Base-by-base conservation (phyloP, 2,888 invertebrate genomes). In the Cantharis nigra region DNA sequence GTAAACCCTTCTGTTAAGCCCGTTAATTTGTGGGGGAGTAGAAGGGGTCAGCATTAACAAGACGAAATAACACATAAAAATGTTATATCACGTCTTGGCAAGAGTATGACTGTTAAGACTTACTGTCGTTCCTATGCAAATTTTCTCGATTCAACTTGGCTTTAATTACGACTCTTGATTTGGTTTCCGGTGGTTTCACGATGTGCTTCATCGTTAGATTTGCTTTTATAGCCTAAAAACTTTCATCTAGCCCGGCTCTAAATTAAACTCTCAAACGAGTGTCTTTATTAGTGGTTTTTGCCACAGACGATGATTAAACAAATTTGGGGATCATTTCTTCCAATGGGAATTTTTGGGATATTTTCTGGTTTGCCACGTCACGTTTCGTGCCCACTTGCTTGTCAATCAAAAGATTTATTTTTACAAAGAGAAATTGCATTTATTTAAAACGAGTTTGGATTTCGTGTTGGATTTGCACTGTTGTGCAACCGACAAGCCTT, bases 31-130 rank as follows among this genome's bases (percentile, higher is more conserved):
- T 33, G 69, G 23, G 72, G 63, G 75, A 70, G 26, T 23, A 70
- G 79, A 49, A 49, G 76, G 81, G 83, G 83, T 84, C 83, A 82
- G 82, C 83, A 84, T 85, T 84, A 85, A 83, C 81, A 82, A 81
- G 78, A 82, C 80, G 79, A 82, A 84, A 84, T 84, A 83, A 84
- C 83, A 75, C 84, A 84, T 84, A 85, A 85, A 84, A 84, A 84
- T 84, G 84, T 85, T 83, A 80, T 83, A 83, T 83, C 85, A 84
- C 84, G 84, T 84, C 81, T 80, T 76, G 64, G 72, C 65, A 73
- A 77, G 80, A 76, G 71, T 73, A 79, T 79, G 71, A 79, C 78
- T 76, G 79, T 80, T 78, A 82, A 78, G 79, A 76, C 79, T 79
- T 72, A 23, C 74, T 72, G 71, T 76, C 80, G 79, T 81, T 82